phyloP scores from a whole-genome alignment of 1,140 invertebrate species.

The Eubasilissa regina region DNA sequence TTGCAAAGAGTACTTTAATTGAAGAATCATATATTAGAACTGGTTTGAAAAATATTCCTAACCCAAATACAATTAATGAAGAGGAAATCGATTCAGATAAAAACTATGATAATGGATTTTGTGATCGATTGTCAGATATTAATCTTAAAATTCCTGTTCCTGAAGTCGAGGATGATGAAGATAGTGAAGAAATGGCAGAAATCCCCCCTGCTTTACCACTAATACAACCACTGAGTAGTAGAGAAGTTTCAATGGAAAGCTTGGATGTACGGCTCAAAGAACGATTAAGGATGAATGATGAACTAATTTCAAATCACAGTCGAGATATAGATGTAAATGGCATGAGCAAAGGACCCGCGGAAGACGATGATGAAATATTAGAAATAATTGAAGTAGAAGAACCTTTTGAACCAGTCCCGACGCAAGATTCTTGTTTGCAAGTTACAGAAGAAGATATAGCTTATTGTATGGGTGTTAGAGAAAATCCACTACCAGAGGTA shows the following conservation, averaged over 20 bases:
- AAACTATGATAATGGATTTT: conserved; percentile 29
- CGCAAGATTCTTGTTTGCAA: conserved; percentile 87
- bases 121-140: conserved; percentile 37
- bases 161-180: conserved; percentile 78
- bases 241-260: conserved; percentile 86
- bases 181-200: conserved; percentile 81
- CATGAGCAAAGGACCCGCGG: conserved; percentile 70
- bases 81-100: conserved; percentile 64
- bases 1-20: conserved; percentile 70
- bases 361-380: conserved; percentile 80
- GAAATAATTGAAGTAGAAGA: conserved; percentile 89
- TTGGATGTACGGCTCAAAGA: conserved; percentile 80
- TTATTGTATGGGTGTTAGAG: conserved; percentile 83
- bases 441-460: conserved; percentile 94
- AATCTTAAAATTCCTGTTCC: conserved; percentile 36
- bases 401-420: conserved; percentile 84
- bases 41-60: conserved; percentile 71
- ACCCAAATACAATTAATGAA: conserved; percentile 70
- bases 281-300: conserved; percentile 74
- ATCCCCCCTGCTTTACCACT: conserved; percentile 83
- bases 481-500: conserved; percentile 81
- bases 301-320: conserved; percentile 68
- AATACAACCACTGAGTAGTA: conserved; percentile 82
- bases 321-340: conserved; percentile 69
- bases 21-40: conserved; percentile 75